Evolutionary conservation across 2,888 invertebrate species (phyloP).

Genomic region (Pherbina coryleti): DNA sequence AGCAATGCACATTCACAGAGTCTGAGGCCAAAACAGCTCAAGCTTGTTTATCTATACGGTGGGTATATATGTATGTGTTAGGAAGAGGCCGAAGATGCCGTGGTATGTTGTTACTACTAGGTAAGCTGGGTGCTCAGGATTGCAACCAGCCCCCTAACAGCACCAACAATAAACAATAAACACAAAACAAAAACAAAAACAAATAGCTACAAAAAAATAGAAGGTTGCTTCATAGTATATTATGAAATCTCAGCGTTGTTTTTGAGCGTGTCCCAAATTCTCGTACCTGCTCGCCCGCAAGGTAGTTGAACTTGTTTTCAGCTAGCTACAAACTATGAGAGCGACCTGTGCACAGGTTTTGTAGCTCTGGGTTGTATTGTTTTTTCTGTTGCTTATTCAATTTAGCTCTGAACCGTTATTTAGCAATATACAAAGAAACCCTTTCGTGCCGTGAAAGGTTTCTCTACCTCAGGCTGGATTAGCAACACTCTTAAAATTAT

Average conservation of each 20-base stretch:
- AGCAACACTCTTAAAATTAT: not conserved
- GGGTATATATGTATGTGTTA: not conserved
- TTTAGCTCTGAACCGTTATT: not conserved
- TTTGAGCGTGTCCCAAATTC: constrained; percentile 40
- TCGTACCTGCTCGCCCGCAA: constrained; percentile 26
- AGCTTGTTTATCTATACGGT: not conserved
- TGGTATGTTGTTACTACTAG: not conserved
- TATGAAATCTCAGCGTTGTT: constrained; percentile 26
- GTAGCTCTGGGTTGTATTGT: not conserved
- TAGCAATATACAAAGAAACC: not conserved
- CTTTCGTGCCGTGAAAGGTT: not conserved
- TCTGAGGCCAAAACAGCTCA: not conserved
- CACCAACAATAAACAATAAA: not conserved
- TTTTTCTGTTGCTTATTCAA: not conserved
- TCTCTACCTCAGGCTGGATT: not conserved
- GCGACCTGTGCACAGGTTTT: constrained; percentile 2
- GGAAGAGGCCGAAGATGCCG: not conserved
- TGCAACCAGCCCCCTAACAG: constrained; percentile 13
- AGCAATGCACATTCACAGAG: not conserved
- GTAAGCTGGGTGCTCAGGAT: constrained; percentile 27
- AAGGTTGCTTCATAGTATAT: constrained; percentile 22
- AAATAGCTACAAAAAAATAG: constrained; percentile 11
- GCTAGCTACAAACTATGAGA: not conserved
- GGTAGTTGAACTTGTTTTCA: constrained; percentile 44
- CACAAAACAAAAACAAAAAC: constrained; percentile 12